Percentiles rank a stretch among this genome's conserved stretches.
Evolutionary conservation across 2,113 vertebrate genomes (phyloP).

Genomic region (Rana temporaria): DNA sequence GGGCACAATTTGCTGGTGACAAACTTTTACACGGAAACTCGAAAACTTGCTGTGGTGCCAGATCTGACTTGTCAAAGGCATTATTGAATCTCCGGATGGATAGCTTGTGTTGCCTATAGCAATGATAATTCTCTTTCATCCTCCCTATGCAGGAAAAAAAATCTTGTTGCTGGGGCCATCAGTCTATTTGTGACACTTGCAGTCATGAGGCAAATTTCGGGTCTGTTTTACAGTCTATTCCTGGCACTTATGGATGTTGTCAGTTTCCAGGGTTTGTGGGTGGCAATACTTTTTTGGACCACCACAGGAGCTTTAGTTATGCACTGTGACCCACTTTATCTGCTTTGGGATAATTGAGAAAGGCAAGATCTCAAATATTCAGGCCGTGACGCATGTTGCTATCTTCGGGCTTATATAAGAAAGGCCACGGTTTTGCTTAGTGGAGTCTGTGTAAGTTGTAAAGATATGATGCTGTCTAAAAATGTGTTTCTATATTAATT

Average conservation of each 20-base stretch:
- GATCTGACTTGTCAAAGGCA: background rate
- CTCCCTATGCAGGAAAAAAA: too few relatives aligned
- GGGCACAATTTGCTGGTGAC: too few relatives aligned
- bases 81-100: too few relatives aligned
- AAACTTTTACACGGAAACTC: background rate
- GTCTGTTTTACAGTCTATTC: background rate
- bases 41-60: background rate
- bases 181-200: too few relatives aligned
- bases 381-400: constrained; percentile 26
- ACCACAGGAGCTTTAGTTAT: constrained; percentile 34
- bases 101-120: too few relatives aligned
- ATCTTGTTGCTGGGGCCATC: too few relatives aligned
- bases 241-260: constrained; percentile 6
- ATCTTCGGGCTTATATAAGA: background rate
- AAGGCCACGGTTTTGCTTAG: background rate
- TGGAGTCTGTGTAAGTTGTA: background rate
- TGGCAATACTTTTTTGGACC: constrained; percentile 43
- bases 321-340: constrained; percentile 53
- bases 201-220: too few relatives aligned
- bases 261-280: constrained; percentile 16
- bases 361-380: constrained; percentile 33
- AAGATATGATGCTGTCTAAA: background rate
- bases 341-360: constrained; percentile 46
- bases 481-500: background rate
- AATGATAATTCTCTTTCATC: too few relatives aligned